These are phyloP conservation scores for Dasyprocta punctata DNA, from an alignment of 2,113 vertebrate genomes.

Conservation along the genomic window DNA sequence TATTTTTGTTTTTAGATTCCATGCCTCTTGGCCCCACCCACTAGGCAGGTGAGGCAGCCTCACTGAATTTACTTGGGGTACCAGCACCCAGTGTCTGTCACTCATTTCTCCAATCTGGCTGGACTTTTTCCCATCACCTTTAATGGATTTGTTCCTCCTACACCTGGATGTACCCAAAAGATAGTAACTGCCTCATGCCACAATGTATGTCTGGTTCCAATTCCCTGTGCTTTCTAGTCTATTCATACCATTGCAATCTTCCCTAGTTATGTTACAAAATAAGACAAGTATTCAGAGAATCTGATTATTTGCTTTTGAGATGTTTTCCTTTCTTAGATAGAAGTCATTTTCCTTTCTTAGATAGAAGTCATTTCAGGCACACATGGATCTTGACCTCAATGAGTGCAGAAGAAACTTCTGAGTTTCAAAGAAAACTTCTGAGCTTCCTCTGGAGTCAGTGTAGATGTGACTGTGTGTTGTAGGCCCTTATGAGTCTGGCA, in stretches of 20 bases:
- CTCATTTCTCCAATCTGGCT: background rate
- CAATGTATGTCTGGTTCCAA: background rate
- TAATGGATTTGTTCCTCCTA: background rate
- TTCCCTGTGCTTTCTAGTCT: background rate
- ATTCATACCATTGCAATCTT: background rate
- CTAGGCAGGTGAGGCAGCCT: background rate
- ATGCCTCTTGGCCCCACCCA: background rate
- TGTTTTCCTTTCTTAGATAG: background rate
- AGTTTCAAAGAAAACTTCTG: background rate
- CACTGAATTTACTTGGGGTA: background rate
- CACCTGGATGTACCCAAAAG: background rate
- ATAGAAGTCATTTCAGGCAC: background rate
- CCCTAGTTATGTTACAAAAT: background rate
- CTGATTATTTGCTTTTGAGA: background rate
- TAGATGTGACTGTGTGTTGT: background rate
- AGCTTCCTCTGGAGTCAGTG: background rate
- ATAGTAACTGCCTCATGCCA: background rate
- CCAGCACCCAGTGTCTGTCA: background rate
- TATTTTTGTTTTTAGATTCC: constrained; percentile 18
- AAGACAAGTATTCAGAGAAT: background rate
- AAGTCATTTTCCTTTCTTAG: background rate
- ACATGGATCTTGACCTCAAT: background rate
- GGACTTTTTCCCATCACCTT: background rate
- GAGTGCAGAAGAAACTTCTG: background rate
- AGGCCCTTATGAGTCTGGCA: background rate